Conservation (phyloP, 2,797 vertebrate genomes). For the Pseudochirops corinnae region DNA sequence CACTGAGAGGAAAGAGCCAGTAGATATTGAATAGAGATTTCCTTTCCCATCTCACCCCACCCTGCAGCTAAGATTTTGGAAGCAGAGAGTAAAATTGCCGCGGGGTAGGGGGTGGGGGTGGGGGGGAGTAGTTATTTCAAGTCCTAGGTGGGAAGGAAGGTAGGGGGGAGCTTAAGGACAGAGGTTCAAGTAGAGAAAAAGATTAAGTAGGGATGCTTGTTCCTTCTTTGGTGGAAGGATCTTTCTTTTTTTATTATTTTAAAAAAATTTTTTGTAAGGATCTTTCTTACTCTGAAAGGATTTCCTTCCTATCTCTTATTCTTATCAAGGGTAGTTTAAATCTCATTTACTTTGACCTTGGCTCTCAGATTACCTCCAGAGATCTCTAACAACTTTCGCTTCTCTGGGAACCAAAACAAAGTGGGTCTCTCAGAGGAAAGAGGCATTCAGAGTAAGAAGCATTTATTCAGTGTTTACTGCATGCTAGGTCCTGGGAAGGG, state of each 20-base stretch:
- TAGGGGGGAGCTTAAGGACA: not conserved
- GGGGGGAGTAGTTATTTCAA: not conserved
- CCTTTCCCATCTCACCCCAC: not conserved
- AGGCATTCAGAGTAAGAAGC: not conserved
- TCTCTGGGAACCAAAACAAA: not conserved
- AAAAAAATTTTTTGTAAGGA: no score
- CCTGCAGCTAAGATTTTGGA: not conserved
- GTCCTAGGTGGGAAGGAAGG: not conserved
- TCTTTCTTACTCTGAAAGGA: no score
- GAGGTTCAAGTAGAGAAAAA: not conserved
- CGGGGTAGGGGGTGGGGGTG: no score
- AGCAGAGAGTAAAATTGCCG: not conserved
- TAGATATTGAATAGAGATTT: not conserved
- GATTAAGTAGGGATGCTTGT: not conserved
- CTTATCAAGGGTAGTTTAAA: not conserved
- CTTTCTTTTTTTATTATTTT: no score
- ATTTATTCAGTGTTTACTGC: not conserved
- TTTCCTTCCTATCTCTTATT: no score
- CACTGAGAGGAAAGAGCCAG: not conserved
- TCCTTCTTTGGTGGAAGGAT: not conserved
- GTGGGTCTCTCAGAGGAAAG: not conserved
- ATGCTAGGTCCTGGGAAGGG: not conserved
- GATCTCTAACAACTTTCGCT: not conserved
- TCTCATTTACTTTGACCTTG: not conserved
- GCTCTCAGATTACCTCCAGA: not conserved